Percentiles rank a stretch among this genome's conserved stretches.
These are phyloP conservation scores for Yoshiicerus persimilis DNA, from an alignment of 1,140 invertebrate species.

Conservation along the genomic window DNA sequence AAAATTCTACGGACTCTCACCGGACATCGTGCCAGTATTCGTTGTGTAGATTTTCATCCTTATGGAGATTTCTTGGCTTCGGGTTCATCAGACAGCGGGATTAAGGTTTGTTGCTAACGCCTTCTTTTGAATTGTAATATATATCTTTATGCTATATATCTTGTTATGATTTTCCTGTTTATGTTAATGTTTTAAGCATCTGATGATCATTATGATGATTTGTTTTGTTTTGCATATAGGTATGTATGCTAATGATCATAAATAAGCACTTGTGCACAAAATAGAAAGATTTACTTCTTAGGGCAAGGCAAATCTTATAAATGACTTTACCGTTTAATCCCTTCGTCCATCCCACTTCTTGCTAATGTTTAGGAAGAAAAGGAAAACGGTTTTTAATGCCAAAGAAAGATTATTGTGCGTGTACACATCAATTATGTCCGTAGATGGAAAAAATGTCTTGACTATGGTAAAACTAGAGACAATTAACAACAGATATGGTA, in stretches of 20 bases:
- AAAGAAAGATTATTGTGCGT: background rate
- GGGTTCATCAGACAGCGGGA: conserved; percentile 86
- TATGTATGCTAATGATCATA: background rate
- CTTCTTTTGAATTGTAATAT: background rate
- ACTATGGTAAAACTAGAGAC: background rate
- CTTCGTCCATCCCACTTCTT: background rate
- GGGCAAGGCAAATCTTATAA: background rate
- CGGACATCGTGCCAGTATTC: conserved; percentile 87
- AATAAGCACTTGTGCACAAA: background rate
- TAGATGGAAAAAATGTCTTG: background rate
- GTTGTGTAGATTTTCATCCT: conserved; percentile 93
- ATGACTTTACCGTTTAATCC: background rate
- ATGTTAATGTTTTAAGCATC: background rate
- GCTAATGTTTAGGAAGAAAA: background rate
- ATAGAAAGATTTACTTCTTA: background rate
- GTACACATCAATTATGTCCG: background rate
- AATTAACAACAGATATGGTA: background rate
- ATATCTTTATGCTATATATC: background rate
- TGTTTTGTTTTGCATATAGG: background rate
- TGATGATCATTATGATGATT: too few species aligned
- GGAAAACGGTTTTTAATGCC: background rate
- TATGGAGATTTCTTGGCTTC: conserved; percentile 92
- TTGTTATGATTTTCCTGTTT: background rate
- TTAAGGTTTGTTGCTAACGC: conserved; percentile 62
- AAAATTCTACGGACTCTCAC: conserved; percentile 88